Evolutionary conservation across 2,113 vertebrate genomes (phyloP).

Genomic region (Glaucidium brasilianum): DNA sequence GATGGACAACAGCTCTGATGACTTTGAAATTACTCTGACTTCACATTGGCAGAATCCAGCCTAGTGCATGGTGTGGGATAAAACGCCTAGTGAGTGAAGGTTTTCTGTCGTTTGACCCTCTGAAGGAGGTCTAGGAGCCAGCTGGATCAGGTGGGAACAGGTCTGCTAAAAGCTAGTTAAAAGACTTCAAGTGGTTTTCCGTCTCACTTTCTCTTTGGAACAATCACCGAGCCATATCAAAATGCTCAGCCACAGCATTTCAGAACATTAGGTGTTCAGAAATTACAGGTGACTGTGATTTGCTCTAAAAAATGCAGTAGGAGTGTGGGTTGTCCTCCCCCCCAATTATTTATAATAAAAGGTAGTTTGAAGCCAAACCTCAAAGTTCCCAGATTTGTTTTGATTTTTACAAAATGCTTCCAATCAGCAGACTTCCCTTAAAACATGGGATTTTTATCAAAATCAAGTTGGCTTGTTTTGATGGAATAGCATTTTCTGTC

Average conservation of each 20-base stretch:
- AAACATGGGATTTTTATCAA: neutral
- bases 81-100: neutral
- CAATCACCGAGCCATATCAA: neutral
- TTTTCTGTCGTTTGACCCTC: neutral
- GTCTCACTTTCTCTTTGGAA: neutral
- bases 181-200: neutral
- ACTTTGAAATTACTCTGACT: neutral
- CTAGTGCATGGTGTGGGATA: neutral
- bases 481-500: neutral
- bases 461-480: constrained; percentile 1
- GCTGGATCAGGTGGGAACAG: neutral
- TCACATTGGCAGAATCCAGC: neutral
- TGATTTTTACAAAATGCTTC: constrained; percentile 4
- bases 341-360: neutral
- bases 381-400: constrained; percentile 13
- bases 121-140: neutral
- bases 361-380: neutral
- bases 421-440: neutral
- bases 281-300: constrained; percentile 16
- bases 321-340: neutral
- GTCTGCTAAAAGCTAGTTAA: constrained; percentile 4
- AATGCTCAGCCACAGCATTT: constrained; percentile 1
- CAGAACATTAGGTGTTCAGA: neutral
- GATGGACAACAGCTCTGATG: neutral
- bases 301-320: constrained; percentile 7